Evolutionary conservation across 2,888 invertebrate species (phyloP).

Genomic region (Xanthia togata): DNA sequence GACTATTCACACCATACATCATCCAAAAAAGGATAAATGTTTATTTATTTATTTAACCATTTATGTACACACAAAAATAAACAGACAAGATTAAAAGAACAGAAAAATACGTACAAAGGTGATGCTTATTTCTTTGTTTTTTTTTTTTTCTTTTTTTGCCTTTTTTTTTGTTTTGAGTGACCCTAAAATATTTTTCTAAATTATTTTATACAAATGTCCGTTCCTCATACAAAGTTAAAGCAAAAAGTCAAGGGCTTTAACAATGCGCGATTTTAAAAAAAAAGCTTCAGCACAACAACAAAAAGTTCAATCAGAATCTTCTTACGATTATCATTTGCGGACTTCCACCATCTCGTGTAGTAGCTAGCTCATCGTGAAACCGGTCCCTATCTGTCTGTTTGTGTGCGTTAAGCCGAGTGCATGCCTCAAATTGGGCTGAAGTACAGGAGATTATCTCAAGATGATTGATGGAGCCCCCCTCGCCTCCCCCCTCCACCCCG

Average conservation of each 20-base stretch:
- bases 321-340: slow-evolving; percentile 52
- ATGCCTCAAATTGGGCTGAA: slow-evolving; percentile 89
- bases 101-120: too few relatives aligned
- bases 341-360: slow-evolving; percentile 45
- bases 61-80: too few relatives aligned
- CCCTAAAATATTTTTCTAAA: neutral
- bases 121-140: too few relatives aligned
- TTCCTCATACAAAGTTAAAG: neutral
- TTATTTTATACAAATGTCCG: neutral
- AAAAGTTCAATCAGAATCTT: slow-evolving; percentile 17
- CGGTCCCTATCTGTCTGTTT: slow-evolving; percentile 60
- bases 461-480: slow-evolving; percentile 89
- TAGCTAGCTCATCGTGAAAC: slow-evolving; percentile 61
- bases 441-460: slow-evolving; percentile 92
- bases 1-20: neutral
- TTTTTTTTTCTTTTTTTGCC: too few relatives aligned
- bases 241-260: neutral
- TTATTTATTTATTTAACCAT: too few relatives aligned
- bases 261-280: neutral
- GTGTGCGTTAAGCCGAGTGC: slow-evolving; percentile 88
- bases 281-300: neutral
- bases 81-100: too few relatives aligned
- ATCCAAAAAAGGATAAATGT: neutral
- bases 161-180: too few relatives aligned
- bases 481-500: slow-evolving; percentile 5